These are phyloP conservation scores for Nerophis lumbriciformis DNA, from an alignment of 2,113 vertebrate species.

Conservation along the genomic window DNA sequence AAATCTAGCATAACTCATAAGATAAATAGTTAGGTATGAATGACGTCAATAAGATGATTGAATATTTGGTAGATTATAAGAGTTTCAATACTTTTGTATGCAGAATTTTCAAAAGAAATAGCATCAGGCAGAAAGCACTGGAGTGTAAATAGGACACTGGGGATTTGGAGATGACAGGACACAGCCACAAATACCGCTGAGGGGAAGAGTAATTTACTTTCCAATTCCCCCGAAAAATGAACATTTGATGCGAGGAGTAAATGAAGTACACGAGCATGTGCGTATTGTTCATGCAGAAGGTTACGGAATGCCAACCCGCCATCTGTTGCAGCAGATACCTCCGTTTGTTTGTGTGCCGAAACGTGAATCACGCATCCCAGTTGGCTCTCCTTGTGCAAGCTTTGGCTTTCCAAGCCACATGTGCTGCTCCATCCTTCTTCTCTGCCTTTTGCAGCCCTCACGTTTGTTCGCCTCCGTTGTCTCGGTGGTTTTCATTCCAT, in stretches of 20 bases:
- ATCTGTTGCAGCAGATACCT: constrained; percentile 13
- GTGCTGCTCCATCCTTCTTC: background rate
- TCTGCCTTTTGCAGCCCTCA: background rate
- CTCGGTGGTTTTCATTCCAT: background rate
- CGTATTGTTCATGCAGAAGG: background rate
- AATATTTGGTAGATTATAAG: no score
- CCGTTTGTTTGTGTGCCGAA: constrained; percentile 1
- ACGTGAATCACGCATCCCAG: constrained; percentile 9
- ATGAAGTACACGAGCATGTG: constrained; percentile 6
- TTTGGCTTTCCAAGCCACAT: background rate
- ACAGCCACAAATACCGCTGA: constrained; percentile 2
- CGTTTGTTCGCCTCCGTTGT: background rate
- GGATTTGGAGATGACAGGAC: constrained; percentile 22
- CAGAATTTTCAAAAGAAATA: background rate
- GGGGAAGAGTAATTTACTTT: constrained; percentile 9
- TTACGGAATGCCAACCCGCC: background rate
- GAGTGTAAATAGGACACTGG: background rate
- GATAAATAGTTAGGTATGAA: no score
- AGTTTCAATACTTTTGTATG: no score
- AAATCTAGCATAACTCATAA: no score
- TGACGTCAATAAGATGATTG: no score
- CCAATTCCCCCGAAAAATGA: no score
- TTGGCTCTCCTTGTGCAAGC: constrained; percentile 5
- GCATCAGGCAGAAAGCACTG: background rate
- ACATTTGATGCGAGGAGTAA: background rate